Base-by-base conservation (phyloP, 1,140 invertebrate species). In the Anadara kagoshimensis region DNA sequence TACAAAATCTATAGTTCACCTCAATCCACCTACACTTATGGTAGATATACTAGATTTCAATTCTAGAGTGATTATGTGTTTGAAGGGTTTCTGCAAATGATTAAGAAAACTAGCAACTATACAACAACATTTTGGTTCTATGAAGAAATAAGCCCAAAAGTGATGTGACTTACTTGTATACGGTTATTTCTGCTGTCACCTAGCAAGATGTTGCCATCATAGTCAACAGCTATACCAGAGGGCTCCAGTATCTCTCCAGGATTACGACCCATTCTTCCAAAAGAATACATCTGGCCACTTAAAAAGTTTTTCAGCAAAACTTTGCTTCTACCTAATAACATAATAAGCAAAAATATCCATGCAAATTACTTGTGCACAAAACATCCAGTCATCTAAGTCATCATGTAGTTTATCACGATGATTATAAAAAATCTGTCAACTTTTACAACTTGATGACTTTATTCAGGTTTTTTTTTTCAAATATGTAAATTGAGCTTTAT, bases 111-210 rank as follows among this genome's bases (percentile, higher is more conserved):
- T n/a, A n/a, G n/a, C n/a, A n/a, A n/a, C n/a, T n/a, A n/a, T n/a
- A n/a, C n/a, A n/a, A n/a, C n/a, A n/a, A n/a, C n/a, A 53, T 54
- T 53, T 20, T 36, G 1, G 22, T 1, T 1, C 1, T 22, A 22
- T 16, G 43, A 54, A 20, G 54, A 49, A 24, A 4, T 26, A 22
- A 67, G 22, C 2, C 29, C 29, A 36, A 36, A 36, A 36, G 29
- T 36, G 29, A 36, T 11, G 7, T 18, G 16, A 49, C 22, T 97
- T 51, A 97, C 84, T 86, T 97, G 97, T 26, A 98, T 92, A 24
- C 97, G 93, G 88, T 96, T 95, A 89, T 98, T 98, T 65, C 95
- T 92, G 0, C 96, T 97, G 83, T 98, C 97, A 0, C 95, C 95
- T 0, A 98, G 95, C 0, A 95, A 92, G 65, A 98, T 76, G 59